phyloP scores from a whole-genome alignment of 2,797 vertebrate genomes.

The Periophthalmus magnuspinnatus region DNA sequence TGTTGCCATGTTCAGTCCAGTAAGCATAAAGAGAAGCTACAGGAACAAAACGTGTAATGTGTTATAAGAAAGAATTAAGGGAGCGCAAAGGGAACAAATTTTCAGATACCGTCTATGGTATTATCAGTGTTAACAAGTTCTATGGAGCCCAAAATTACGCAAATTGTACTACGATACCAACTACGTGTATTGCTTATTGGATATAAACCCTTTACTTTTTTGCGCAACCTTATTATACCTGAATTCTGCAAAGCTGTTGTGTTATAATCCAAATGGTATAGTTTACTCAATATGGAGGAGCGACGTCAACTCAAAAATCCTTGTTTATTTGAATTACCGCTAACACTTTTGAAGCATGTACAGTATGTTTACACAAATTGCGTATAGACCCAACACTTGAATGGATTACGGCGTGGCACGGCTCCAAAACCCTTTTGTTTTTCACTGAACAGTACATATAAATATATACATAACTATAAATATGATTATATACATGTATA shows the following conservation, averaged over 20 bases:
- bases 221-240: not conserved
- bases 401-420: conserved; percentile 64
- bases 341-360: conserved; percentile 12
- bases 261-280: not conserved
- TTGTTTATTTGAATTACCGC: conserved; percentile 10
- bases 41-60: not conserved
- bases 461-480: conserved; percentile 65
- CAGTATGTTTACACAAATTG: conserved; percentile 56
- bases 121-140: not conserved
- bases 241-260: too few species aligned
- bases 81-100: conserved; percentile 10
- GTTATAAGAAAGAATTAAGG: not conserved
- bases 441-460: conserved; percentile 76
- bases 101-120: not conserved
- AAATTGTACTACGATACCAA: not conserved
- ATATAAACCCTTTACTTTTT: not conserved
- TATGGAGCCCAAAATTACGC: not conserved
- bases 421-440: conserved; percentile 67
- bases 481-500: conserved; percentile 79
- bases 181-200: not conserved
- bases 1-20: conserved; percentile 6
- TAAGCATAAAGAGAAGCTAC: not conserved
- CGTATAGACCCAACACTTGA: conserved; percentile 63
- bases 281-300: not conserved
- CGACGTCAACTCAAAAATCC: not conserved